Percentiles rank a stretch among this genome's conserved stretches.
phyloP scores from a whole-genome alignment of 2,888 invertebrate genomes.

The Bellardia pandia region DNA sequence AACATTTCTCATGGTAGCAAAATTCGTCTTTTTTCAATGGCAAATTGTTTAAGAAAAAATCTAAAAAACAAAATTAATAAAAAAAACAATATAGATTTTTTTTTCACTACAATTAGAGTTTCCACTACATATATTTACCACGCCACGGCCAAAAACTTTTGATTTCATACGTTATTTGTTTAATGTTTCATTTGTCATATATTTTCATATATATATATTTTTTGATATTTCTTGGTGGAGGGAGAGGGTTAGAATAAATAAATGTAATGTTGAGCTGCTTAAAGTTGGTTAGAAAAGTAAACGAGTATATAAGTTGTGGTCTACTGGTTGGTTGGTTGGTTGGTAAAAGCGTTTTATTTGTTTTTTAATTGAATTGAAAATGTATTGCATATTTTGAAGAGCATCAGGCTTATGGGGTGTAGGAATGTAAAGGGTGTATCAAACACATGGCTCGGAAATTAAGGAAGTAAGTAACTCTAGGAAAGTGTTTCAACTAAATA shows the following conservation, averaged over 20 bases:
- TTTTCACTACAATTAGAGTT: conserved; percentile 67
- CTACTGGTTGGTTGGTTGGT: conserved; percentile 39
- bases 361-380: conserved; percentile 29
- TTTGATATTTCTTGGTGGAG: conserved; percentile 62
- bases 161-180: conserved; percentile 75
- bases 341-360: conserved; percentile 55
- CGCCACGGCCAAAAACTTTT: conserved; percentile 81
- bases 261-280: conserved; percentile 70
- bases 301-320: conserved; percentile 35
- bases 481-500: conserved; percentile 15
- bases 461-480: neutral
- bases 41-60: conserved; percentile 47
- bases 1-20: conserved; percentile 65
- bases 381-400: conserved; percentile 30
- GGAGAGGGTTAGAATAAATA: conserved; percentile 39
- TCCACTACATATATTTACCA: conserved; percentile 82
- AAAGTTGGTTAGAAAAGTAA: conserved; percentile 23
- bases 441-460: no score
- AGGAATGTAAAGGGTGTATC: no score
- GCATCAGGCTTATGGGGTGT: conserved; percentile 18
- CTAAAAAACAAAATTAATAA: conserved; percentile 37
- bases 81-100: conserved; percentile 42
- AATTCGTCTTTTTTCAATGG: conserved; percentile 70
- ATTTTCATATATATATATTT: conserved; percentile 47
- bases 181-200: conserved; percentile 60